These are phyloP conservation scores for Ptilorrhoa leucosticta DNA, from an alignment of 2,113 vertebrate species.

Conservation along the genomic window DNA sequence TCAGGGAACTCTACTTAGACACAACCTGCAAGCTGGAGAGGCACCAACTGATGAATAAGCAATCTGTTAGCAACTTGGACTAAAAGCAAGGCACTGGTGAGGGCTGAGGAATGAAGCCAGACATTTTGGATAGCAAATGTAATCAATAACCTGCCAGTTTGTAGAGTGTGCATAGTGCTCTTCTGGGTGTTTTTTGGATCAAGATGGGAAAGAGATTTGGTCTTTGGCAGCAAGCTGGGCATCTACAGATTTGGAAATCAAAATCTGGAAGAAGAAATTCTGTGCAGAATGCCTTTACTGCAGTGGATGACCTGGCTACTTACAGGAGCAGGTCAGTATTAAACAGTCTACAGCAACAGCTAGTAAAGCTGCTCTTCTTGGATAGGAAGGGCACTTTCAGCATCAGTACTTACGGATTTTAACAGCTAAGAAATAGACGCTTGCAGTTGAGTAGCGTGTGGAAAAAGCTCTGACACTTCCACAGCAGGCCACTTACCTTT, in stretches of 20 bases:
- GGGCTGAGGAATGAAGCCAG: constrained; percentile 8
- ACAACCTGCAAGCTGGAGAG: not conserved
- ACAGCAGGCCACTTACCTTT: not conserved
- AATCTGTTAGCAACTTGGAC: not conserved
- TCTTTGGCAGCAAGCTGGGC: constrained; percentile 1
- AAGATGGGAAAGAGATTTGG: not conserved
- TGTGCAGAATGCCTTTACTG: not conserved
- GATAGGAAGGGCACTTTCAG: not conserved
- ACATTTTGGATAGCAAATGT: not conserved
- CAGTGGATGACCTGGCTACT: not conserved
- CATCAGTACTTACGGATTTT: not conserved
- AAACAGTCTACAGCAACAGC: not conserved
- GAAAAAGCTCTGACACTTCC: not conserved
- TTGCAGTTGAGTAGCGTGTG: not conserved
- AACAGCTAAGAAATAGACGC: not conserved
- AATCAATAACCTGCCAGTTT: constrained; percentile 44
- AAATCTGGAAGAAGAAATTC: not conserved
- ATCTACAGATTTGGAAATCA: not conserved
- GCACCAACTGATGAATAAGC: constrained; percentile 24
- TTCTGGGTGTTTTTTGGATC: constrained; percentile 32
- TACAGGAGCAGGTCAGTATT: not conserved
- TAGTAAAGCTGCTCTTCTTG: not conserved
- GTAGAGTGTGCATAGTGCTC: not conserved
- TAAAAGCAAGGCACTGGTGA: constrained; percentile 1
- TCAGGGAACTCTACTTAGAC: not conserved